Conservation (phyloP, 2,888 invertebrate species). For the Apotomis capreana region DNA sequence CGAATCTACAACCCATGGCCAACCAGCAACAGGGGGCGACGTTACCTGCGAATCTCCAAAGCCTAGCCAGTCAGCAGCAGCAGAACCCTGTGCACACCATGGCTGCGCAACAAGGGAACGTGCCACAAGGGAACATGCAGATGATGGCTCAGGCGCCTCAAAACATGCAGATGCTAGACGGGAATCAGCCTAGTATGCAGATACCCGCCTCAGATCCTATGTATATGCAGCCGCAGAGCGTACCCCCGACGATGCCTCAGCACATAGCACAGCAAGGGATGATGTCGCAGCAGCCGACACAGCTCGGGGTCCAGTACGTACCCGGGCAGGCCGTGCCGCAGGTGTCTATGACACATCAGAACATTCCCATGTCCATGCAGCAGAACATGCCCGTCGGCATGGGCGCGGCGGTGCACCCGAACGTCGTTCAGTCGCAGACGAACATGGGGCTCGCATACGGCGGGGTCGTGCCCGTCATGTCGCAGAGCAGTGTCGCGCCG, state of each 20-base stretch:
- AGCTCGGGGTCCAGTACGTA: conserved; percentile 76
- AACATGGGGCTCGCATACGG: conserved; percentile 76
- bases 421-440: conserved; percentile 79
- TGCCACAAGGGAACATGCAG: conserved; percentile 84
- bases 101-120: conserved; percentile 80
- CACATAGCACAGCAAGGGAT: conserved; percentile 78
- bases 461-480: conserved; percentile 78
- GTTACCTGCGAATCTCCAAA: conserved; percentile 84
- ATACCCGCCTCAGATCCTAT: conserved; percentile 81
- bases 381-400: conserved; percentile 76
- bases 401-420: conserved; percentile 75
- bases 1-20: conserved; percentile 75
- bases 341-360: conserved; percentile 76
- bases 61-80: conserved; percentile 78
- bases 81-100: conserved; percentile 71
- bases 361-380: conserved; percentile 81
- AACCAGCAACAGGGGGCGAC: conserved; percentile 83
- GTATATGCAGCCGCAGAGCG: conserved; percentile 76
- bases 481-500: conserved; percentile 78
- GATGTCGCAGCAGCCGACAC: conserved; percentile 76
- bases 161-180: conserved; percentile 82
- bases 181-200: conserved; percentile 82
- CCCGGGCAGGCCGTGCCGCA: conserved; percentile 71
- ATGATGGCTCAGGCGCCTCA: conserved; percentile 81
- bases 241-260: conserved; percentile 73